Percentiles rank a stretch among this genome's conserved stretches.
These are phyloP conservation scores for Chloroclystis v-ata DNA, from an alignment of 2,888 invertebrate genomes.

Conservation along the genomic window DNA sequence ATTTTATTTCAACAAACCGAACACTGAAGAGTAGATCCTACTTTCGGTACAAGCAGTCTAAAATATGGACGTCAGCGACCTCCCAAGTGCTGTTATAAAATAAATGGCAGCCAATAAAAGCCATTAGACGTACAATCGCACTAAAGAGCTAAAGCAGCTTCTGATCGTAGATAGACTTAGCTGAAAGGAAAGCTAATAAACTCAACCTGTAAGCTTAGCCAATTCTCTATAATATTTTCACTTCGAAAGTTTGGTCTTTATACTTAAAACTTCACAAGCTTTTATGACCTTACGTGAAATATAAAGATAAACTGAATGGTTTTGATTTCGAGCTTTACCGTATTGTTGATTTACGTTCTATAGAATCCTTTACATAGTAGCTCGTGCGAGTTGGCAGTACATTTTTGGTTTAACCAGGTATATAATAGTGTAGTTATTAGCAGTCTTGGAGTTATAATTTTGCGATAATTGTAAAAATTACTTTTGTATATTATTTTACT, in stretches of 20 bases:
- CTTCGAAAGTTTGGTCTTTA: background rate
- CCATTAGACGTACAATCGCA: slow-evolving; percentile 1
- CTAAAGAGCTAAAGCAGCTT: background rate
- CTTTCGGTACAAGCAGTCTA: background rate
- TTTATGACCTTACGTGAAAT: too few species aligned
- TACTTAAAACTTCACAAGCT: background rate
- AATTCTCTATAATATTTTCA: background rate
- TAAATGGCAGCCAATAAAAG: background rate
- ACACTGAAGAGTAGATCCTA: too few species aligned
- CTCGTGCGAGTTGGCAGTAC: too few species aligned
- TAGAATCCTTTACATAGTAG: too few species aligned
- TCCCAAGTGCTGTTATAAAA: background rate
- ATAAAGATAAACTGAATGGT: too few species aligned
- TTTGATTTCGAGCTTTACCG: too few species aligned
- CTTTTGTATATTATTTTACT: background rate
- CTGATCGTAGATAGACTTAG: background rate
- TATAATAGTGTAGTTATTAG: too few species aligned
- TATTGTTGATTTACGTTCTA: too few species aligned
- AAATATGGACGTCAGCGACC: background rate
- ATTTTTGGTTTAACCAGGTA: too few species aligned
- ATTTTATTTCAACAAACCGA: too few species aligned
- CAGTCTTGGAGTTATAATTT: too few species aligned
- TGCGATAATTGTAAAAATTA: too few species aligned
- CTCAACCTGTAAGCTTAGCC: background rate
- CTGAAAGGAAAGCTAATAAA: background rate